Conservation (phyloP, 2,113 vertebrate genomes). For the Geothlypis trichas region DNA sequence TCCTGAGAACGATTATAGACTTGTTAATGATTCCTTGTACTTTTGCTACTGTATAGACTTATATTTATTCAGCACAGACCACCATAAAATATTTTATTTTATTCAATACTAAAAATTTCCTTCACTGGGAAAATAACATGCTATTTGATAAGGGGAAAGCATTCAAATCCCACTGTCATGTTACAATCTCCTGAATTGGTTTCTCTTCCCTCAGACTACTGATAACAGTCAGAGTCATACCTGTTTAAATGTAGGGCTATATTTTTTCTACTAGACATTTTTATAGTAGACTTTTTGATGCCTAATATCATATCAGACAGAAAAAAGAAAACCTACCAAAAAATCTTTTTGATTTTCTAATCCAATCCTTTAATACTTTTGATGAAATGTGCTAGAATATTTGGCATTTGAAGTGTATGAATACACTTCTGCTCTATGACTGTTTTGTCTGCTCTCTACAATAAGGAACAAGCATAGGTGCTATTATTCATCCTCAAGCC, state of each 20-base stretch:
- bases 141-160: neutral
- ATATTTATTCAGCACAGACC: neutral
- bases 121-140: neutral
- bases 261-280: neutral
- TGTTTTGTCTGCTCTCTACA: neutral
- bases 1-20: too few species aligned
- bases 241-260: neutral
- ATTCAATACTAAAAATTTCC: neutral
- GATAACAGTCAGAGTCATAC: neutral
- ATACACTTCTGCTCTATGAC: neutral
- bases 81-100: neutral
- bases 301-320: neutral
- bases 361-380: neutral
- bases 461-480: neutral
- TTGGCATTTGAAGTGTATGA: neutral
- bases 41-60: neutral
- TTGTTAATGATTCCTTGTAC: neutral
- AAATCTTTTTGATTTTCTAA: neutral
- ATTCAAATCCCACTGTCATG: neutral
- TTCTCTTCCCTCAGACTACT: neutral
- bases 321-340: neutral
- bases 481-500: neutral
- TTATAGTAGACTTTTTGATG: neutral
- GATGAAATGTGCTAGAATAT: neutral
- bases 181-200: neutral